Evolutionary conservation across 2,888 invertebrate species (phyloP), one percentile per base, ranked within the genome.

Genomic region (Ochropleura leucogaster): DNA sequence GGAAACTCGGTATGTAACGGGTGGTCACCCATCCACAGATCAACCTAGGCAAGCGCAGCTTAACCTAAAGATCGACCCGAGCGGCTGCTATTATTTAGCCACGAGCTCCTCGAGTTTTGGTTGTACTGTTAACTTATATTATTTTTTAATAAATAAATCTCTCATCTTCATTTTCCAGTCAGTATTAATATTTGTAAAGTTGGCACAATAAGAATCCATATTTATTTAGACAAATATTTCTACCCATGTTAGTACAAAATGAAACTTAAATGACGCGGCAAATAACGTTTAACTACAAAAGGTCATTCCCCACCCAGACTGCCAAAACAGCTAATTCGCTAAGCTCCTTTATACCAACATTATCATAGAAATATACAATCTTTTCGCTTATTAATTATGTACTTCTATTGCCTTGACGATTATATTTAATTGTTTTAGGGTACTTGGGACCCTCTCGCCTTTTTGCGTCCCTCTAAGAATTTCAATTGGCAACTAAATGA

Each of bases 391-490:
- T 80, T 80, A 83, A 84, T 83, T 83, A 44, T 44, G 44, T 20
- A 73, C 73, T 83, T 84, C 80, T 73, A 83, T 77, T 64, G 72
- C 55, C 47, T 49, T 68, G 51, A 73, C 69, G 69, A 74, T 84
- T 77, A 83, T 80, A 77, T 80, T 77, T 85, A 84, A 83, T 80
- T 83, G 77, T 72, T 85, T 83, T 57, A 72, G 46, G 64, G 69
- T 8, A 30, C 69, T 76, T 74, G 59, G 57, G 40, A 42, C 60
- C 66, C 72, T 59, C 57, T 68, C 46, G 62, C 68, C 65, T 44
- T 63, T 71, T 59, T 60, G 59, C 66, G 44, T 67, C 30, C 30
- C 70, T 74, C 63, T 51, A 44, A 81, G 72, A 84, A 78, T 80
- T 74, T 80, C 51, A 62, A 80, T 77, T 68, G 59, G 30, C 18